Evolutionary conservation across 2,888 invertebrate species (phyloP).

Genomic region (Arrhopalites spinosus): DNA sequence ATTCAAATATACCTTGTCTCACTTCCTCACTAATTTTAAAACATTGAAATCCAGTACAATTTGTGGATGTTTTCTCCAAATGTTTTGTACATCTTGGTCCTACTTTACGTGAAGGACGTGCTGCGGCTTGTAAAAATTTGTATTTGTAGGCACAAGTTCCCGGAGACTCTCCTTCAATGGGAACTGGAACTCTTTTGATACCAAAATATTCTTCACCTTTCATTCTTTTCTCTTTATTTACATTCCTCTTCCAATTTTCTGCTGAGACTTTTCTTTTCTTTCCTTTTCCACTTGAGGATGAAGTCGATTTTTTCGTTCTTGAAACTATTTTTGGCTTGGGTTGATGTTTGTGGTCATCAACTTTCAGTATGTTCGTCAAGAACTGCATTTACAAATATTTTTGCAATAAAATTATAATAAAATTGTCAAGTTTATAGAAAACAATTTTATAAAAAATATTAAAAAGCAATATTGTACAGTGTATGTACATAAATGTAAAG

Average conservation of each 20-base stretch:
- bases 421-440: too few species aligned
- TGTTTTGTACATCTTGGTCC: conserved; percentile 11
- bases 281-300: too few species aligned
- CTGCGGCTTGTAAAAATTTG: neutral
- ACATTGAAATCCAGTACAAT: conserved; percentile 26
- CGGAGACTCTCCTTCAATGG: neutral
- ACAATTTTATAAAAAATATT: too few species aligned
- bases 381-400: too few species aligned
- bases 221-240: conserved; percentile 4
- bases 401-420: too few species aligned
- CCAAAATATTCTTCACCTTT: conserved; percentile 19
- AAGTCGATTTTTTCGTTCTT: too few species aligned
- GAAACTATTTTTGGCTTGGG: too few species aligned
- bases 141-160: neutral
- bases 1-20: conserved; percentile 30
- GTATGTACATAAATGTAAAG: too few species aligned
- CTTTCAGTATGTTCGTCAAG: too few species aligned
- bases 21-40: conserved; percentile 30
- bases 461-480: too few species aligned
- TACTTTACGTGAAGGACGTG: neutral
- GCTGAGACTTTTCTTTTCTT: too few species aligned
- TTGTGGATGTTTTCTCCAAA: neutral
- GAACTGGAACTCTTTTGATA: neutral
- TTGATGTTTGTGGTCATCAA: too few species aligned
- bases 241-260: conserved; percentile 9